These are phyloP conservation scores for Acholoe squamosa DNA, from an alignment of 2,888 invertebrate genomes.

Conservation along the genomic window DNA sequence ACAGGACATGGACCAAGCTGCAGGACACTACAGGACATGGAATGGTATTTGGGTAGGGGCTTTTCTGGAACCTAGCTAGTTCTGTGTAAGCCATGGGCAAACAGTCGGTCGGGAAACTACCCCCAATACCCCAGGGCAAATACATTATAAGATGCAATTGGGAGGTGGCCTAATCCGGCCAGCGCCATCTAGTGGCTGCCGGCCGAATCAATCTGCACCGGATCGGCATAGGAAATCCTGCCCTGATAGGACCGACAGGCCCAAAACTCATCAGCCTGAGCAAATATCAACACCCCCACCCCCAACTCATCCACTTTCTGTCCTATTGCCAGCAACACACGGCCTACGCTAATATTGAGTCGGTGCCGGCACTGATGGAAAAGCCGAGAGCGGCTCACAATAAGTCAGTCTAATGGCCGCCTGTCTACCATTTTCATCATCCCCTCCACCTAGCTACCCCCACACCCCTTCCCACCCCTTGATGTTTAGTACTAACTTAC, in stretches of 20 bases:
- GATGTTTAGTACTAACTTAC: neutral
- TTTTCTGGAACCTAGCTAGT: too few species aligned
- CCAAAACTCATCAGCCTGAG: constrained; percentile 17
- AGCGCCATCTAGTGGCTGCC: constrained; percentile 3
- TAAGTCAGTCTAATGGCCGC: constrained; percentile 15
- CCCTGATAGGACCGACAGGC: constrained; percentile 54
- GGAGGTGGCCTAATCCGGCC: neutral
- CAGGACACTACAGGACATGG: too few species aligned
- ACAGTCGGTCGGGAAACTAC: neutral
- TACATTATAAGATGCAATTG: constrained; percentile 58
- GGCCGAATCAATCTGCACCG: constrained; percentile 43
- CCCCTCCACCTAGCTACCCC: neutral
- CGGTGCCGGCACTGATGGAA: neutral
- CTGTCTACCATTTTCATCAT: constrained; percentile 46
- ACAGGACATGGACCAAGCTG: too few species aligned
- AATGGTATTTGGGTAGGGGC: too few species aligned
- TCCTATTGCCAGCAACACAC: neutral
- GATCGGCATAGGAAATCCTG: constrained; percentile 41
- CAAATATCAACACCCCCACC: constrained; percentile 50
- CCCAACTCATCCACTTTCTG: neutral
- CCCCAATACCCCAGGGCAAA: constrained; percentile 56
- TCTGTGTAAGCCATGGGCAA: neutral
- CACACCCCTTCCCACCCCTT: neutral
- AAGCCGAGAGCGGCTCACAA: constrained; percentile 23
- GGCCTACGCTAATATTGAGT: constrained; percentile 16